A percentile compares a stretch with the other conserved stretches of the same genome.
Evolutionary conservation across 2,113 vertebrate genomes (phyloP).

Genomic region (Glareola pratincola): DNA sequence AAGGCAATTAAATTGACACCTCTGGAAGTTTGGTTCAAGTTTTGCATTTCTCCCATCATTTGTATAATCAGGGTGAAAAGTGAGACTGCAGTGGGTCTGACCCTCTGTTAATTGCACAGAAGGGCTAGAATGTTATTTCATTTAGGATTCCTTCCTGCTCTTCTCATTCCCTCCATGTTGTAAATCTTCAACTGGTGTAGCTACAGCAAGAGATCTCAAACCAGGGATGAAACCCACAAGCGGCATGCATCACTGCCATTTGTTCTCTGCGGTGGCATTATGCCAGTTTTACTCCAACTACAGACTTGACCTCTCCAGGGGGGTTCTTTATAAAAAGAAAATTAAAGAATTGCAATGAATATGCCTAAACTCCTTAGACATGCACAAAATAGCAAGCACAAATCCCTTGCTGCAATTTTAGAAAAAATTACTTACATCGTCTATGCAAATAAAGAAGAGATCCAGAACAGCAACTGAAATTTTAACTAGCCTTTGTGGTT

Average conservation of each 20-base stretch:
- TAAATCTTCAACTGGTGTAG: background rate
- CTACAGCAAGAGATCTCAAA: background rate
- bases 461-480: slow-evolving; percentile 47
- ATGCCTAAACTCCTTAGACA: slow-evolving; percentile 12
- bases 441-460: slow-evolving; percentile 55
- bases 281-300: background rate
- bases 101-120: background rate
- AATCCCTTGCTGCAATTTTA: slow-evolving; percentile 36
- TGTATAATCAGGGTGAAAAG: background rate
- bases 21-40: background rate
- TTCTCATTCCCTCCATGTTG: background rate
- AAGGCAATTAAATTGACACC: background rate
- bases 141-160: background rate
- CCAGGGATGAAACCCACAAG: background rate
- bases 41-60: background rate
- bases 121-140: background rate
- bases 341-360: slow-evolving; percentile 44
- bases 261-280: background rate
- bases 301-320: slow-evolving; percentile 15
- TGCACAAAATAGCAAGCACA: slow-evolving; percentile 25
- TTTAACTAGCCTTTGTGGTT: slow-evolving; percentile 53
- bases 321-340: background rate
- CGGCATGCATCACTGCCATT: background rate
- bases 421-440: slow-evolving; percentile 19
- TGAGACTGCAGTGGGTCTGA: background rate